These are phyloP conservation scores for Rallus limicola DNA, from an alignment of 2,113 vertebrate species.

Conservation along the genomic window DNA sequence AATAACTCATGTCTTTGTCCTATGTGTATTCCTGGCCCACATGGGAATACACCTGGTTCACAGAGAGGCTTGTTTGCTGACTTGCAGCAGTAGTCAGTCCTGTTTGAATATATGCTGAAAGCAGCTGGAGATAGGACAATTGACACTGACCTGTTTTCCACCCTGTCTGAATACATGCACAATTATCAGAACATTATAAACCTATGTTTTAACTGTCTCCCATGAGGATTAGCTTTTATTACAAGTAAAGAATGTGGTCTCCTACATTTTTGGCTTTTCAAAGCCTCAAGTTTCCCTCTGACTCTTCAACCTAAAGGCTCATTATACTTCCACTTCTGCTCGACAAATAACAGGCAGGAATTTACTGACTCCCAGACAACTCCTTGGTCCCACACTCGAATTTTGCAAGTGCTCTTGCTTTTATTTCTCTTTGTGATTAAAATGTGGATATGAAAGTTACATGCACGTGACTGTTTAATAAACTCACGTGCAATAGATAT, in stretches of 20 bases:
- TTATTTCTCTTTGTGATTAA: not conserved
- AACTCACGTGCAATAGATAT: not conserved
- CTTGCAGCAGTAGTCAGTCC: not conserved
- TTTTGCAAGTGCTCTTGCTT: not conserved
- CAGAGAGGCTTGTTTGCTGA: not conserved
- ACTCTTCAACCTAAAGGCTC: not conserved
- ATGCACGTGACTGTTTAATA: not conserved
- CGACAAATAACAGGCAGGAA: not conserved
- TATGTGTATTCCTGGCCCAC: not conserved
- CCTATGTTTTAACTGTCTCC: not conserved
- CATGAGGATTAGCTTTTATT: not conserved
- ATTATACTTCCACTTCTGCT: not conserved
- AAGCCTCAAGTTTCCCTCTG: not conserved
- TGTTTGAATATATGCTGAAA: not conserved
- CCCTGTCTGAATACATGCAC: not conserved
- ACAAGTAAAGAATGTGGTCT: not conserved
- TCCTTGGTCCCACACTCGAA: not conserved
- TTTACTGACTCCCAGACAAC: not conserved
- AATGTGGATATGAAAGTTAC: not conserved
- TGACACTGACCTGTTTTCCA: not conserved
- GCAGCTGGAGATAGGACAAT: not conserved
- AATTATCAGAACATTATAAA: not conserved
- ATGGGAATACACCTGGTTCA: not conserved
- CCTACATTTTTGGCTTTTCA: not conserved
- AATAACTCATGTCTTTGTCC: not conserved